phyloP scores from a whole-genome alignment of 2,113 vertebrate genomes.

The Lepisosteus osseus region DNA sequence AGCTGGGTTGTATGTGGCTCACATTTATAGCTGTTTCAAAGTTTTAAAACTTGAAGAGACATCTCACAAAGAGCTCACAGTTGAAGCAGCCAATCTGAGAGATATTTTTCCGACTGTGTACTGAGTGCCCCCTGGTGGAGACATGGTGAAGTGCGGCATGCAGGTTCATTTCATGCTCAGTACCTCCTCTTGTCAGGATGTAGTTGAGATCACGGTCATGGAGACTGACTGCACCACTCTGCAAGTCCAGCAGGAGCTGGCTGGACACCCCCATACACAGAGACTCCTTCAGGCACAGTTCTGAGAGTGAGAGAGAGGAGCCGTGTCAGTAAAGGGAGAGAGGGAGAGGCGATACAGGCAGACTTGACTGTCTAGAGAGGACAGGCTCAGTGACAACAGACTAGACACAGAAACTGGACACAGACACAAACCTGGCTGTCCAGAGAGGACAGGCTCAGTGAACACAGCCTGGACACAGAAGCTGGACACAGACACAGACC shows the following conservation, averaged over 20 bases:
- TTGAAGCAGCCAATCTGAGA: no score
- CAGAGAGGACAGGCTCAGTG: no score
- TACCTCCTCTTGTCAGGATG: slow-evolving; percentile 63
- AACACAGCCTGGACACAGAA: no score
- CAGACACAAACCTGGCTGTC: not conserved
- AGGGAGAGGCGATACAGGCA: slow-evolving; percentile 4
- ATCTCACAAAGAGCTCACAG: no score
- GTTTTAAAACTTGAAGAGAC: no score
- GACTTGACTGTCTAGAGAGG: no score
- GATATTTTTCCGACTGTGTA: no score
- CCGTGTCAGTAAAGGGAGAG: not conserved
- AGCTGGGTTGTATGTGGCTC: not conserved
- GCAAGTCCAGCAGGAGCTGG: slow-evolving; percentile 78
- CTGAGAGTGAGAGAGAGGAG: slow-evolving; percentile 42
- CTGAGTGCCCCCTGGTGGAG: not conserved
- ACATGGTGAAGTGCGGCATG: not conserved
- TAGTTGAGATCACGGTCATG: slow-evolving; percentile 71
- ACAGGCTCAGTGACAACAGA: no score
- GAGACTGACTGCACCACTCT: slow-evolving; percentile 48
- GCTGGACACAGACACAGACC: no score
- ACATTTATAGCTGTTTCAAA: not conserved
- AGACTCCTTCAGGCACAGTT: slow-evolving; percentile 81
- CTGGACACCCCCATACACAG: slow-evolving; percentile 83
- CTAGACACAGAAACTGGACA: not conserved
- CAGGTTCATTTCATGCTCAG: slow-evolving; percentile 50